phyloP scores from a whole-genome alignment of 2,113 vertebrate species.

The Proteles cristata region DNA sequence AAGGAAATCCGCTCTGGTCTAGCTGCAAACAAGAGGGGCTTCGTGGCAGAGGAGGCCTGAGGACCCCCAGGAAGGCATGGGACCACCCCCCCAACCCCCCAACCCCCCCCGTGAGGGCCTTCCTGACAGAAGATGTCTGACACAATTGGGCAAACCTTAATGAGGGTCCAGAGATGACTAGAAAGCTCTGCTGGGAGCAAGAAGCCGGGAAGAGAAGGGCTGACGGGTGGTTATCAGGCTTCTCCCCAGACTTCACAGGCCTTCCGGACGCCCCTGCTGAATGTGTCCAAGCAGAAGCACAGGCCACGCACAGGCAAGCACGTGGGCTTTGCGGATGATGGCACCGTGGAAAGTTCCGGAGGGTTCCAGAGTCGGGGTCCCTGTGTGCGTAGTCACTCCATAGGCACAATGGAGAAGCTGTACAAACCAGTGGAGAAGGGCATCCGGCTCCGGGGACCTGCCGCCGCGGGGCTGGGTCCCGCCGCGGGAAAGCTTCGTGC shows the following conservation, averaged over 20 bases:
- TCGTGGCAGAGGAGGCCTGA: fast-evolving
- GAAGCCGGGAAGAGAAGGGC: neutral
- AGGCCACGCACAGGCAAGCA: neutral
- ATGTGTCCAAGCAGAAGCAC: neutral
- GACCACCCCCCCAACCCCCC: neutral
- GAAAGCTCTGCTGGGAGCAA: neutral
- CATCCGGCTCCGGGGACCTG: fast-evolving
- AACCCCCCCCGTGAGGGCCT: neutral
- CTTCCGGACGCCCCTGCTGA: neutral
- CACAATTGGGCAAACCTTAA: neutral
- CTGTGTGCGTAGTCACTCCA: neutral
- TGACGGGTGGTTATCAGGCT: neutral
- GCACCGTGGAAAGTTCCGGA: neutral
- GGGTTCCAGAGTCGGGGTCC: neutral
- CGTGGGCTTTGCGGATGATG: neutral
- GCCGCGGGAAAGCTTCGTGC: neutral
- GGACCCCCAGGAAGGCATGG: neutral
- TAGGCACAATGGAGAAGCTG: neutral
- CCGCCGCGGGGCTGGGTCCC: fast-evolving
- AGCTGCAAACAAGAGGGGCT: neutral
- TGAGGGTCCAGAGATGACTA: neutral
- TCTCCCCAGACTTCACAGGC: neutral
- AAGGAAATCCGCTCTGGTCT: neutral
- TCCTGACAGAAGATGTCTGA: neutral
- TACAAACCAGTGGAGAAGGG: fast-evolving